These are phyloP conservation scores for Cordilura impudica DNA, from an alignment of 2,888 invertebrate genomes.

Conservation along the genomic window DNA sequence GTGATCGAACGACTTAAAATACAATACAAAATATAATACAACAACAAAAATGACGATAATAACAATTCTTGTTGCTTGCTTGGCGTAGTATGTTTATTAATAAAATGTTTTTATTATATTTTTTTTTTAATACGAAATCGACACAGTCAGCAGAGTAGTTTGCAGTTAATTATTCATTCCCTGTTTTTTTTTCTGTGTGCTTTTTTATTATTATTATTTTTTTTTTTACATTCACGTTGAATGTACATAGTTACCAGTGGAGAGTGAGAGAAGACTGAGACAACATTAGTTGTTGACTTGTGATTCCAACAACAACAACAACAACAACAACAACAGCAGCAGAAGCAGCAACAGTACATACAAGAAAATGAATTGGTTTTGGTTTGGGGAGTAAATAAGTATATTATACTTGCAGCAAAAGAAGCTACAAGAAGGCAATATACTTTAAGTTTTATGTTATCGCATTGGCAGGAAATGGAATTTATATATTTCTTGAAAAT, in stretches of 20 bases:
- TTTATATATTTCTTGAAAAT: constrained; percentile 66
- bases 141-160: constrained; percentile 51
- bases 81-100: constrained; percentile 16
- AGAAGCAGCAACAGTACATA: background rate
- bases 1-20: constrained; percentile 64
- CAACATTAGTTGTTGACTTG: constrained; percentile 31
- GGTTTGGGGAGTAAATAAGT: constrained; percentile 16
- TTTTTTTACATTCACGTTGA: background rate
- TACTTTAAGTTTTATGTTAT: constrained; percentile 64
- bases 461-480: constrained; percentile 75
- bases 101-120: constrained; percentile 37
- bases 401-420: constrained; percentile 43
- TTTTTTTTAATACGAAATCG: constrained; percentile 40
- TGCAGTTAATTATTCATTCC: constrained; percentile 48
- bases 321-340: background rate
- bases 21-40: constrained; percentile 39
- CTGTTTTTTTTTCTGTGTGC: background rate
- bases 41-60: constrained; percentile 38
- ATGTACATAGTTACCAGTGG: constrained; percentile 36
- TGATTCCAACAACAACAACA: constrained; percentile 25
- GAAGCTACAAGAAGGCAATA: background rate
- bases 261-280: constrained; percentile 14
- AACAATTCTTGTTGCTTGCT: constrained; percentile 48
- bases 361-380: constrained; percentile 25
- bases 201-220: background rate